Evolutionary conservation across 92 coral and sea anemone genomes (phyloP).

Genomic region (Phymanthus crucifer): DNA sequence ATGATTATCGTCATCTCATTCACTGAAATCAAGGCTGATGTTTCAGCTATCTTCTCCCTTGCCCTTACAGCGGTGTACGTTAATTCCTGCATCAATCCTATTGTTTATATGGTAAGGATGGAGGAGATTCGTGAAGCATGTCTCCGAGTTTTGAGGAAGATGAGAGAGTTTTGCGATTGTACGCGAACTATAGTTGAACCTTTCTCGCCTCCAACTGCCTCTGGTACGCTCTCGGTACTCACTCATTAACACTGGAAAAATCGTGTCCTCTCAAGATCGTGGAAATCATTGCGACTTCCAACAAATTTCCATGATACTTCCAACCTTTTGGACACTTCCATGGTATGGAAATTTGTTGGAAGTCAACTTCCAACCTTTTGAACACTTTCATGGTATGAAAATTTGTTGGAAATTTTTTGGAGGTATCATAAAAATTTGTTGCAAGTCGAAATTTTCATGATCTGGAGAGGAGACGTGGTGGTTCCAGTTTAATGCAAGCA

Average conservation of each 20-base stretch:
- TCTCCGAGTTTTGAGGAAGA: background rate
- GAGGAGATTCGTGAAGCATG: background rate
- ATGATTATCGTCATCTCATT: background rate
- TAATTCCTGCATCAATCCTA: background rate
- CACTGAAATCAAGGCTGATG: background rate
- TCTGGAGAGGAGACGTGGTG: background rate
- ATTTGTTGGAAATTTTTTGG: too few relatives aligned
- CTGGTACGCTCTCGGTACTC: constrained; percentile 11
- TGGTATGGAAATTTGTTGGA: too few relatives aligned
- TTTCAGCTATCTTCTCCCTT: background rate
- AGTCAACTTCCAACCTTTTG: too few relatives aligned
- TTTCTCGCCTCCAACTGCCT: background rate
- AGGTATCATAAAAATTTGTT: too few relatives aligned
- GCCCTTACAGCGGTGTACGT: background rate
- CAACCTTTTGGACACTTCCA: too few relatives aligned
- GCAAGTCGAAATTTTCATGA: too few relatives aligned
- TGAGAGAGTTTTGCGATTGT: background rate
- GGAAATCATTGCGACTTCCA: too few relatives aligned
- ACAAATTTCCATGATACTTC: too few relatives aligned
- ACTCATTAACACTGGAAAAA: too few relatives aligned
- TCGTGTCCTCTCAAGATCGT: too few relatives aligned
- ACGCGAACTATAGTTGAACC: background rate
- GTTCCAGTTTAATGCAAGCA: background rate
- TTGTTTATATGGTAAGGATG: background rate
- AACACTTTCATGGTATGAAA: too few relatives aligned